These are phyloP conservation scores for Drosophila persimilis DNA, from an alignment of 1,140 invertebrate genomes.

Conservation along the genomic window DNA sequence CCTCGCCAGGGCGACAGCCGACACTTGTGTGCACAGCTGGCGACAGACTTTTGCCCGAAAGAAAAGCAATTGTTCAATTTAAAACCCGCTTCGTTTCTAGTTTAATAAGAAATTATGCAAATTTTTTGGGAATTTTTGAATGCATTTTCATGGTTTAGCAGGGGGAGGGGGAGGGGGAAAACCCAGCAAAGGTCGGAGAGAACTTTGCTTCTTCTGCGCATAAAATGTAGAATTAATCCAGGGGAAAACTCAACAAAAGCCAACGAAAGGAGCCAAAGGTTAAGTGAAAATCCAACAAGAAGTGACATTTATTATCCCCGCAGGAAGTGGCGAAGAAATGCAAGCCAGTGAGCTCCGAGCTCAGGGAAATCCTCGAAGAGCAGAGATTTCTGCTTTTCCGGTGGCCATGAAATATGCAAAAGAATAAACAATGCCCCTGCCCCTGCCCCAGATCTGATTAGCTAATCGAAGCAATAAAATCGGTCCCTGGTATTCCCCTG, in stretches of 20 bases:
- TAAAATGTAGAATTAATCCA: neutral
- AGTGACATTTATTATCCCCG: slow-evolving; percentile 60
- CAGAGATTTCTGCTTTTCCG: slow-evolving; percentile 23
- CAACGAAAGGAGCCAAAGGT: neutral
- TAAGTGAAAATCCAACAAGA: slow-evolving; percentile 17
- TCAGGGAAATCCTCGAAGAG: slow-evolving; percentile 60
- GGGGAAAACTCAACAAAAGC: too few species aligned
- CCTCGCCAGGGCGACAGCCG: neutral
- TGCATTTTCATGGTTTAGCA: slow-evolving; percentile 21
- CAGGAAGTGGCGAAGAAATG: slow-evolving; percentile 48
- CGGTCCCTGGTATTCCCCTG: slow-evolving; percentile 18
- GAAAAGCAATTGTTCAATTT: slow-evolving; percentile 72
- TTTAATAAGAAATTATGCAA: slow-evolving; percentile 77
- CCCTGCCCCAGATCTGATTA: slow-evolving; percentile 52
- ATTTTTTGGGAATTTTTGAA: slow-evolving; percentile 25
- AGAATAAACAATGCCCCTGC: slow-evolving; percentile 29
- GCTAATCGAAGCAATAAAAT: slow-evolving; percentile 63
- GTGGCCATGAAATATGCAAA: slow-evolving; percentile 66
- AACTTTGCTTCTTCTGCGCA: neutral
- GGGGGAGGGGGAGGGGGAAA: slow-evolving; percentile 9
- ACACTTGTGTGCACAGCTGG: slow-evolving; percentile 74
- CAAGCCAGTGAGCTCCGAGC: slow-evolving; percentile 60
- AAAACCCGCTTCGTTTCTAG: slow-evolving; percentile 51
- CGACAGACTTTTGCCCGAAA: slow-evolving; percentile 27
- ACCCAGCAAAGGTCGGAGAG: slow-evolving; percentile 20